phyloP scores from a whole-genome alignment of 2,113 vertebrate species.

The Ursus arctos region DNA sequence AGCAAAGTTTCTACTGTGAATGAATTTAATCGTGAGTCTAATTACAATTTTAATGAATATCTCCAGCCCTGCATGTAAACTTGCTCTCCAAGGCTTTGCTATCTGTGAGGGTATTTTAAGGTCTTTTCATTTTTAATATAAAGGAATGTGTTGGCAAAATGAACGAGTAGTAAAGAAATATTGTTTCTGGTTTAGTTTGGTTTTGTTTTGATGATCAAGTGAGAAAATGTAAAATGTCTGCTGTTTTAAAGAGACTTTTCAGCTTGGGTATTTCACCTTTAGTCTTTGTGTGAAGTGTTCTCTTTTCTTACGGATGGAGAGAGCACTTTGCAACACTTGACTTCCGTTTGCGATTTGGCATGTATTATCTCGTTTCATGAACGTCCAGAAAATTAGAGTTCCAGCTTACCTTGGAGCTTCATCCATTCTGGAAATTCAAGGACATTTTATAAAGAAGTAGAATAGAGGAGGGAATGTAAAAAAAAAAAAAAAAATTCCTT shows the following conservation, averaged over 20 bases:
- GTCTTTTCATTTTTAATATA: constrained; percentile 87
- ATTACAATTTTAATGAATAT: constrained; percentile 93
- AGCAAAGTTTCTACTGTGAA: constrained; percentile 88
- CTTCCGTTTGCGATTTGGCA: not conserved
- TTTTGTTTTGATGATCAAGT: constrained; percentile 58
- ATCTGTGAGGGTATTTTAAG: constrained; percentile 84
- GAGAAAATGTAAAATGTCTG: constrained; percentile 29
- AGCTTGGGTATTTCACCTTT: not conserved
- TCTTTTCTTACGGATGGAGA: not conserved
- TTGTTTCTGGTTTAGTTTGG: constrained; percentile 37
- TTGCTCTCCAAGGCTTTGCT: constrained; percentile 86
- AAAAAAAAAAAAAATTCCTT: not conserved
- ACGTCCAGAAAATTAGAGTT: not conserved
- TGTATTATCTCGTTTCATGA: not conserved
- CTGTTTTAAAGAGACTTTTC: not conserved
- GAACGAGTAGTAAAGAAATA: constrained; percentile 59
- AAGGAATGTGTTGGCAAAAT: constrained; percentile 81
- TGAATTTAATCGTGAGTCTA: constrained; percentile 91
- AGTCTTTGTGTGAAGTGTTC: not conserved
- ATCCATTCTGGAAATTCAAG: constrained; percentile 41
- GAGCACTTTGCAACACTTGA: not conserved
- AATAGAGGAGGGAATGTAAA: not conserved
- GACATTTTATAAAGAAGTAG: not conserved
- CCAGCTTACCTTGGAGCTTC: not conserved
- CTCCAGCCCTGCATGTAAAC: constrained; percentile 89